phyloP scores from a whole-genome alignment of 2,113 vertebrate genomes.

The Saimiri boliviensis region DNA sequence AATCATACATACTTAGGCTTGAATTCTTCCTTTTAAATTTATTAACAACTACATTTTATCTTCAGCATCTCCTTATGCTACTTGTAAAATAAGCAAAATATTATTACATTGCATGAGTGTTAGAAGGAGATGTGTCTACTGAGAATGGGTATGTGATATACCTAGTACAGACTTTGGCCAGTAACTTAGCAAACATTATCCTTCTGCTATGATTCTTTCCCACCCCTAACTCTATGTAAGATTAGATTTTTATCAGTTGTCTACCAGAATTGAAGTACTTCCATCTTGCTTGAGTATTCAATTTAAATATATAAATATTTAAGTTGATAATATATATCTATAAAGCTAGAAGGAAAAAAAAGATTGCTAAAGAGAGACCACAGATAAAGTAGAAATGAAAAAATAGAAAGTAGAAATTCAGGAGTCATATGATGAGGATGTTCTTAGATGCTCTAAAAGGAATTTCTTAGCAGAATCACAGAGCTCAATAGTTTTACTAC shows the following conservation, averaged over 20 bases:
- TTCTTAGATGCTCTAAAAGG: neutral
- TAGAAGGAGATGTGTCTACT: neutral
- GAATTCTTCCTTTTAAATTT: neutral
- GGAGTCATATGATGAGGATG: constrained; percentile 19
- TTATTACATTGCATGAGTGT: neutral
- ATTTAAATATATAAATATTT: constrained; percentile 14
- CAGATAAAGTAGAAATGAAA: neutral
- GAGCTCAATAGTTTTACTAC: neutral
- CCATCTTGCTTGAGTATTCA: neutral
- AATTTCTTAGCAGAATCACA: neutral
- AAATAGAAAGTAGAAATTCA: neutral
- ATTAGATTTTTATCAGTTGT: neutral
- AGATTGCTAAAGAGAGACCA: neutral
- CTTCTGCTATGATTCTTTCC: neutral
- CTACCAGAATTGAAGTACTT: neutral
- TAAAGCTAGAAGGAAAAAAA: neutral
- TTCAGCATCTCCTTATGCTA: neutral
- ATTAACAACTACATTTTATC: neutral
- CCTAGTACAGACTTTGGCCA: neutral
- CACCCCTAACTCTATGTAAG: neutral
- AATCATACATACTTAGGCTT: neutral
- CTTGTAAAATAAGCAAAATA: neutral
- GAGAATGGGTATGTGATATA: neutral
- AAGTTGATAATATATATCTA: neutral
- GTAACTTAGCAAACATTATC: neutral